Evolutionary conservation across 1,140 invertebrate genomes (phyloP), one percentile per base, ranked within the genome.

Genomic region (Hycleus phaleratus): DNA sequence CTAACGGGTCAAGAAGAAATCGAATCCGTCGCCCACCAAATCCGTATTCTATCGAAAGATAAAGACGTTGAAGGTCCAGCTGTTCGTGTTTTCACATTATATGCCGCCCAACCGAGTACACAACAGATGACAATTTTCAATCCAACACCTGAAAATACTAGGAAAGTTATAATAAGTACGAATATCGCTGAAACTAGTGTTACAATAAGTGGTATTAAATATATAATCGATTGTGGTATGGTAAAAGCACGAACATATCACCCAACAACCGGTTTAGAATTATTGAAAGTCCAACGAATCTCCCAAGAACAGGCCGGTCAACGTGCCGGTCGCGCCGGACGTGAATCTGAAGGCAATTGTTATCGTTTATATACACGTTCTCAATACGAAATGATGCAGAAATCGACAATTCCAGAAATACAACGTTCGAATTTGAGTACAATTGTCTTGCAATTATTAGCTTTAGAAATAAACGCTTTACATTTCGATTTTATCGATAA

Each of bases 1-100:
- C 77, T 98, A 46, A 98, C 96, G 58, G 97, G 97, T 3, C 94
- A 98, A 79, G 96, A 99, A 74, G 97, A 99, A 82, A 98, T 99
- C 64, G 95, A 98, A 77, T 81, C 86, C 3, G 83, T 93, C 55
- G 88, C 85, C 40, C 76, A 81, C 55, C 86, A 85, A 68, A 88
- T 94, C 2, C 79, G 83, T 64, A 81, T 87, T 66, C 81, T 93
- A 54, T 81, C 82, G 4, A 89, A 86, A 73, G 85, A 80, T 69
- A 68, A 81, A 53, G 73, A 81, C 4, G 75, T 76, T 1, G 74
- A 79, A 60, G 76, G 76, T 57, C 79, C 79, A 1, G 68, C 74
- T 8, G 65, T 96, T 47, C 80, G 82, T 66, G 85, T 93, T 3
- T 88, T 83, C 71, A 85, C 91, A 0, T 75, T 97, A 18, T 96